Evolutionary conservation across 2,797 vertebrate species (phyloP), one percentile per base, ranked within the genome.

Genomic region (Clamator glandarius): DNA sequence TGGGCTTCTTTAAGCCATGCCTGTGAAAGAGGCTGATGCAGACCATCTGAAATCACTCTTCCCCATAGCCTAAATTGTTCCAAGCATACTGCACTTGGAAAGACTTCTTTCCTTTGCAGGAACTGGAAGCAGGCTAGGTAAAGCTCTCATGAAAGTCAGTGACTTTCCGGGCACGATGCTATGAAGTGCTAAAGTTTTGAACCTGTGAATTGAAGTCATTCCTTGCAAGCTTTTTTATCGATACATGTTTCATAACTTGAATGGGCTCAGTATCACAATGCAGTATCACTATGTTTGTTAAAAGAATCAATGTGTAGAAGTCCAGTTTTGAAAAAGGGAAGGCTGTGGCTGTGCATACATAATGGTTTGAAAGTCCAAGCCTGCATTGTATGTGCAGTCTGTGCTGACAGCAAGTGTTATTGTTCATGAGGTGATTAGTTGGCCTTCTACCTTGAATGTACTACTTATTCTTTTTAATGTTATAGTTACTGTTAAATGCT

Each of bases 81-180:
- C 41, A 68, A 64, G 66, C 15, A 11, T 50, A 8, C 42, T 46
- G 6, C 59, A 75, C 36, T 57, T 81, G 59, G 80, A 79, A 81
- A 68, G 69, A 35, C 46, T 74, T 75, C 35, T 73, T 81, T 52
- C 39, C 52, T 69, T 54, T 73, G 48, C 48, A 76, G 70, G 42
- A 78, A 15, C 24, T 89, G 55, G 59, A 79, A 75, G 42, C 4
- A 1, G 12, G 55, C 70, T 87, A 69, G 77, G 54, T 78, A 72
- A 67, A 85, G 62, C 82, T 76, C 78, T 96, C 33, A 54, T 87
- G 77, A 64, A 94, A 87, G 76, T 85, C 79, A 85, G 17, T 83
- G 50, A n/a, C 61, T 90, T 94, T 41, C n/a, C 64, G 31, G 36
- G 64, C 31, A 57, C 1, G 17, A 31, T 75, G 39, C 42, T 85